phyloP scores from a whole-genome alignment of 2,888 invertebrate genomes.

The Hybos culiciformis region DNA sequence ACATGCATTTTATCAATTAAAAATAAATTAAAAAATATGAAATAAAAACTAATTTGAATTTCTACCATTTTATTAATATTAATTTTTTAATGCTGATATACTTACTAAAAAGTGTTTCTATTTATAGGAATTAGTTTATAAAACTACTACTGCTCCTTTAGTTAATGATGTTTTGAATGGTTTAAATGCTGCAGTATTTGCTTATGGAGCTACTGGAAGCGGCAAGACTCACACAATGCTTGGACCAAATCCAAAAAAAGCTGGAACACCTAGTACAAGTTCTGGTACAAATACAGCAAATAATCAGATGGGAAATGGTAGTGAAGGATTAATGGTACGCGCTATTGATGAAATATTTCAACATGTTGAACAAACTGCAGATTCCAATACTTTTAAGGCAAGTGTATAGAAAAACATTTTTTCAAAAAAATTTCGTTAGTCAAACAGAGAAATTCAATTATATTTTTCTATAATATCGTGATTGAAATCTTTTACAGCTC shows the following conservation, averaged over 20 bases:
- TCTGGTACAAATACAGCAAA: conserved; percentile 9
- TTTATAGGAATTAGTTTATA: conserved; percentile 61
- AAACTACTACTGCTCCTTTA: conserved; percentile 68
- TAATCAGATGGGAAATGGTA: conserved; percentile 24
- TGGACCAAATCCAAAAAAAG: conserved; percentile 32
- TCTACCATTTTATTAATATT: too few species aligned
- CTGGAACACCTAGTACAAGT: conserved; percentile 17
- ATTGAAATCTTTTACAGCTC: too few species aligned
- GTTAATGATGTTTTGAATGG: conserved; percentile 78
- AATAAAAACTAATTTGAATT: neutral
- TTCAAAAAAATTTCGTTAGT: too few species aligned
- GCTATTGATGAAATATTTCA: conserved; percentile 36
- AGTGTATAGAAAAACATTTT: neutral
- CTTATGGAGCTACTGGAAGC: conserved; percentile 45
- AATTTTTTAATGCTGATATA: too few species aligned
- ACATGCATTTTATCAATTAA: neutral
- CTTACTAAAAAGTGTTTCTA: neutral
- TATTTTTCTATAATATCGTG: too few species aligned
- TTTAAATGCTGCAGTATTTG: conserved; percentile 91
- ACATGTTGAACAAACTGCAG: conserved; percentile 28
- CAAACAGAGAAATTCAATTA: too few species aligned
- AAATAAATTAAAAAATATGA: neutral
- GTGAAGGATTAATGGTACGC: conserved; percentile 35
- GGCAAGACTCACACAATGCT: conserved; percentile 37
- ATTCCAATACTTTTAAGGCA: conserved; percentile 27